These are phyloP conservation scores for Bubo bubo DNA, from an alignment of 2,113 vertebrate genomes.

Conservation along the genomic window DNA sequence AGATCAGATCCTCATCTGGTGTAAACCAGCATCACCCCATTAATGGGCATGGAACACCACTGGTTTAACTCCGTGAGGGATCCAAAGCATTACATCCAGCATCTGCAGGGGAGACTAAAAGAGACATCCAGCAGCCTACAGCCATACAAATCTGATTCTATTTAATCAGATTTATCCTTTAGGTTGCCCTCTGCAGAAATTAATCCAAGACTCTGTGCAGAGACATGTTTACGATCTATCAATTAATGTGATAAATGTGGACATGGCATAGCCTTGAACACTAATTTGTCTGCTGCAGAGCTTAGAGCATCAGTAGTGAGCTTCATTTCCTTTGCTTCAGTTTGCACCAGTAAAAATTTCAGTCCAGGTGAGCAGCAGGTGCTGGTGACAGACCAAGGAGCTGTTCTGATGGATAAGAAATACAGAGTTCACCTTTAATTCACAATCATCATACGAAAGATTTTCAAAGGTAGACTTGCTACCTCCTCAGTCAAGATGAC, in stretches of 20 bases:
- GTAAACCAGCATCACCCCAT: background rate
- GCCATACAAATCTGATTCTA: background rate
- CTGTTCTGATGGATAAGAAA: background rate
- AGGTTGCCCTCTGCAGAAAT: background rate
- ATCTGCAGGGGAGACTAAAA: background rate
- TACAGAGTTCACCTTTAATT: background rate
- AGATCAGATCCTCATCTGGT: background rate
- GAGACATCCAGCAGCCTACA: background rate
- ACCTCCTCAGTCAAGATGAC: background rate
- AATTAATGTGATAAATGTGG: background rate
- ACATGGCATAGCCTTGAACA: background rate
- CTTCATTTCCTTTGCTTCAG: background rate
- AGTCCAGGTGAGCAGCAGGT: background rate
- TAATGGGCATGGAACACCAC: background rate
- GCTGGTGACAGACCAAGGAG: background rate
- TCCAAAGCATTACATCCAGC: background rate
- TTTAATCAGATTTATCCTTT: background rate
- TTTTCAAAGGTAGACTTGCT: background rate
- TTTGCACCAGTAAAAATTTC: background rate
- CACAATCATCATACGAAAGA: background rate
- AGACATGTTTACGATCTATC: background rate
- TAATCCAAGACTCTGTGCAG: background rate
- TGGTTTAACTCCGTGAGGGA: accelerated
- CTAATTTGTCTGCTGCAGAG: background rate
- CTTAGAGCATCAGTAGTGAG: background rate